Evolutionary conservation across 2,113 vertebrate species (phyloP).

Genomic region (Rhadina sibilatrix): DNA sequence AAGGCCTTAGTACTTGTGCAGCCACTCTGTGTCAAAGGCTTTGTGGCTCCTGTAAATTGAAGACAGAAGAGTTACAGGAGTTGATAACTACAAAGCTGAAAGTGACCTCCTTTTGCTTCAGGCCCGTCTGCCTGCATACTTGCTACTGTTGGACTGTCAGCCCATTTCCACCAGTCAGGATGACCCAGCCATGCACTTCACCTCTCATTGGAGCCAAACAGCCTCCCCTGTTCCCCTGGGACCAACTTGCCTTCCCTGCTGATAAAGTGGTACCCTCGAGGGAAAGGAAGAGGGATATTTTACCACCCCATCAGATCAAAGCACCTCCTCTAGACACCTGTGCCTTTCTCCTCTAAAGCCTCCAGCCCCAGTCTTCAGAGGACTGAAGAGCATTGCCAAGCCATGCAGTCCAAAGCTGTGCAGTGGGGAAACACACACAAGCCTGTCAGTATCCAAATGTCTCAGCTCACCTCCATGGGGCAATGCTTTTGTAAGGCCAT

Average conservation of each 20-base stretch:
- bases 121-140: not conserved
- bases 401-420: not conserved
- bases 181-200: not conserved
- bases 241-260: not conserved
- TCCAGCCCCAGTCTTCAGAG: not conserved
- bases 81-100: not conserved
- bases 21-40: not conserved
- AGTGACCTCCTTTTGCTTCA: not conserved
- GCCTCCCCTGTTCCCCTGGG: not conserved
- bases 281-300: not conserved
- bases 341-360: not conserved
- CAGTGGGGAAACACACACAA: not conserved
- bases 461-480: not conserved
- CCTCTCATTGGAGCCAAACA: not conserved
- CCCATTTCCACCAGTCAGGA: not conserved
- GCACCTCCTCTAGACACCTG: not conserved
- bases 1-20: not conserved
- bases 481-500: not conserved
- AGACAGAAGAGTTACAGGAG: not conserved
- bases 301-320: not conserved
- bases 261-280: not conserved
- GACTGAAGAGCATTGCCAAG: not conserved
- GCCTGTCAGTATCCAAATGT: accelerated
- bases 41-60: not conserved
- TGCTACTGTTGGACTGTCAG: not conserved